A percentile compares a stretch with the other conserved stretches of the same genome.
These are phyloP conservation scores for Acanthoscelides obtectus DNA, from an alignment of 2,888 invertebrate species.

Conservation along the genomic window DNA sequence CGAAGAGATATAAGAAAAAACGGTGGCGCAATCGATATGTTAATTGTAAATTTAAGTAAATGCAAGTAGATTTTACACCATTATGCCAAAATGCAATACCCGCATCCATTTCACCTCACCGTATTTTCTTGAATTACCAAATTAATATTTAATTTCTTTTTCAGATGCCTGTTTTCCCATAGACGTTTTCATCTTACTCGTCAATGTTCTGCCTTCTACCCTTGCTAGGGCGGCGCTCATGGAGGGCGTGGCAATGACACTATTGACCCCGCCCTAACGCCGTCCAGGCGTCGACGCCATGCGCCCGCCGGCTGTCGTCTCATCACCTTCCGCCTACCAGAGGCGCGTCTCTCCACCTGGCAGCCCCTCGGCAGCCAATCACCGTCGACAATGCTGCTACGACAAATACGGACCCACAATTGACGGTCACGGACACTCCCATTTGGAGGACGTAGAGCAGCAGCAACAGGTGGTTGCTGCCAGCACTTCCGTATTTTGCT, in stretches of 20 bases:
- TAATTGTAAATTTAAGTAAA: too few species aligned
- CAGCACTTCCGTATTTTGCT: slow-evolving; percentile 46
- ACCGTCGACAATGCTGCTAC: slow-evolving; percentile 41
- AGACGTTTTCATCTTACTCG: not conserved
- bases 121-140: too few species aligned
- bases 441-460: not conserved
- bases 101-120: too few species aligned
- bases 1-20: too few species aligned
- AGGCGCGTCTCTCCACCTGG: slow-evolving; percentile 42
- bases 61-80: too few species aligned
- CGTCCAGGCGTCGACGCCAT: not conserved
- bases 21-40: too few species aligned
- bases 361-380: slow-evolving; percentile 35
- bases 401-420: slow-evolving; percentile 25
- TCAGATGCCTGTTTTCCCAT: too few species aligned
- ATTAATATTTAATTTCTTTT: too few species aligned
- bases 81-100: too few species aligned
- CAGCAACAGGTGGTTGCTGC: not conserved
- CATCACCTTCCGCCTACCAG: slow-evolving; percentile 29
- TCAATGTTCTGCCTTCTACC: not conserved
- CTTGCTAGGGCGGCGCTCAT: not conserved
- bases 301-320: not conserved
- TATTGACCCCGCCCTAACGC: not conserved
- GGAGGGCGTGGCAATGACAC: not conserved
- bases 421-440: slow-evolving; percentile 12